A percentile compares a stretch with the other conserved stretches of the same genome.
phyloP scores from a whole-genome alignment of 2,113 vertebrate species.

The Triplophysa siluroides region DNA sequence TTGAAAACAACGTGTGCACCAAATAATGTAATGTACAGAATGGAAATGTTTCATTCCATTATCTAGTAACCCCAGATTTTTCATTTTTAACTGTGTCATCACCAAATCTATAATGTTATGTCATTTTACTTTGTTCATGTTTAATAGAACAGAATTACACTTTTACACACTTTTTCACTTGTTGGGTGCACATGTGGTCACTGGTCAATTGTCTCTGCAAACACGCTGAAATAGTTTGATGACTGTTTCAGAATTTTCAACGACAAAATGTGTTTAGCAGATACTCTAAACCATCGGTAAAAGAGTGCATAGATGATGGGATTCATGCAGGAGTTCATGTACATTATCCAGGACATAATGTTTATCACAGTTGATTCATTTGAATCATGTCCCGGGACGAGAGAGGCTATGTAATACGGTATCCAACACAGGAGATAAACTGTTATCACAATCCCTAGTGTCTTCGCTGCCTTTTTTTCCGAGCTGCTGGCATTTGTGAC shows the following conservation, averaged over 20 bases:
- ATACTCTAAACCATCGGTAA: constrained; percentile 67
- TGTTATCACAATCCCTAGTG: constrained; percentile 14
- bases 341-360: constrained; percentile 19
- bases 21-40: no score
- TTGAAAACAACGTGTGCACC: no score
- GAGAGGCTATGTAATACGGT: constrained; percentile 1
- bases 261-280: constrained; percentile 62
- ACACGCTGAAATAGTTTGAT: neutral
- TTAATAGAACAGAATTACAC: neutral
- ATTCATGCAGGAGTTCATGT: constrained; percentile 18
- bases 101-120: neutral
- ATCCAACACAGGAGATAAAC: constrained; percentile 29
- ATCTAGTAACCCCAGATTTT: no score
- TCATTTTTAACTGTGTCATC: neutral
- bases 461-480: constrained; percentile 29
- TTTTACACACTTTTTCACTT: no score
- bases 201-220: neutral
- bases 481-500: constrained; percentile 13
- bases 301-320: constrained; percentile 51
- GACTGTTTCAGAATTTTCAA: constrained; percentile 43
- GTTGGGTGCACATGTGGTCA: neutral
- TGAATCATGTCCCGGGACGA: neutral
- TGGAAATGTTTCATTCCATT: no score
- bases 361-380: neutral
- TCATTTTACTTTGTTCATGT: neutral